Conservation (phyloP, 2,888 invertebrate species). For the Campoplex capitator region DNA sequence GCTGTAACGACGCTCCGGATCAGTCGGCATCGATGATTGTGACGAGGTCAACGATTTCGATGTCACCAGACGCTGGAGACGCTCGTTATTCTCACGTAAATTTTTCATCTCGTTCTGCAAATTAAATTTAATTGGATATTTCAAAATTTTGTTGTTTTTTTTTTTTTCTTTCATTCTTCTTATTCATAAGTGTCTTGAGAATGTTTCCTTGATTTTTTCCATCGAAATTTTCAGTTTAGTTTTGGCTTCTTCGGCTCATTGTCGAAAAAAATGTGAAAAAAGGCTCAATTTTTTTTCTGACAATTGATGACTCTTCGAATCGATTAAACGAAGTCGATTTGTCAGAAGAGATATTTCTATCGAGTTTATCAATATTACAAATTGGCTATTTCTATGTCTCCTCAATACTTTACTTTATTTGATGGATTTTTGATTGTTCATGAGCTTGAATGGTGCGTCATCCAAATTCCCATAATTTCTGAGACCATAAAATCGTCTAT, state of each 20-base stretch:
- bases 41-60: constrained; percentile 86
- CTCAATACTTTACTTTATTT: background rate
- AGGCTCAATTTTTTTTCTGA: no score
- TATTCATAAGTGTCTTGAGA: background rate
- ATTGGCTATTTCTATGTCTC: background rate
- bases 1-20: constrained; percentile 85
- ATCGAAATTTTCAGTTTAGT: background rate
- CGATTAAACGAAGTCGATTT: background rate
- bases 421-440: background rate
- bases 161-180: background rate
- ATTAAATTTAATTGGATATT: background rate
- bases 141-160: background rate
- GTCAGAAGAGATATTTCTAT: background rate
- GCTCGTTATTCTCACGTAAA: constrained; percentile 98
- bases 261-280: background rate
- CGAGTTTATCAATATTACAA: background rate
- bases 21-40: constrained; percentile 85
- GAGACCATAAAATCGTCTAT: constrained; percentile 29
- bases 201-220: no score
- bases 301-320: no score
- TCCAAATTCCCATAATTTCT: constrained; percentile 37
- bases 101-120: constrained; percentile 96
- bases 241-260: background rate
- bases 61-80: constrained; percentile 94
- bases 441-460: background rate